A percentile compares a stretch with the other conserved stretches of the same genome.
Evolutionary conservation across 2,113 vertebrate species (phyloP).

Genomic region (Sebastes fasciatus): DNA sequence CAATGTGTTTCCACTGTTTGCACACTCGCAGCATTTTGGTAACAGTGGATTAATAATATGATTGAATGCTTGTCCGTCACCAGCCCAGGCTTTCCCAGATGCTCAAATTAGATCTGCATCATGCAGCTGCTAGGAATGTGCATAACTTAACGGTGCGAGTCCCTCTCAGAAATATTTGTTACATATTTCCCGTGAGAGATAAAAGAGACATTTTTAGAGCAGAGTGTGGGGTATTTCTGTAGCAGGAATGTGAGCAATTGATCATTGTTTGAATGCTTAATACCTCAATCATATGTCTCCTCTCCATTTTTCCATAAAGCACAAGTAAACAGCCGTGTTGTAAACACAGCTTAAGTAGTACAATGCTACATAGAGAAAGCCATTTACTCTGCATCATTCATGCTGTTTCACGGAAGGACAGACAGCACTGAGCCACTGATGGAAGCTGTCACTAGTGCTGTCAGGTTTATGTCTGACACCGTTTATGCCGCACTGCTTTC

Average conservation of each 20-base stretch:
- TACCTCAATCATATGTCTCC: constrained; percentile 23
- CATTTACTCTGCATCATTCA: constrained; percentile 14
- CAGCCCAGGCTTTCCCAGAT: not conserved
- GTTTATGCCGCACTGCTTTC: constrained; percentile 51
- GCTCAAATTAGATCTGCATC: constrained; percentile 11
- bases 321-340: not conserved
- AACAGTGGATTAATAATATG: not conserved
- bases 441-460: constrained; percentile 38
- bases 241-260: not conserved
- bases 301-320: constrained; percentile 5
- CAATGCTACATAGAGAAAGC: not conserved
- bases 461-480: constrained; percentile 37
- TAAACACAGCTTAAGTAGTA: constrained; percentile 2
- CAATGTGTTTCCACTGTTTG: not conserved
- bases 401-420: constrained; percentile 14
- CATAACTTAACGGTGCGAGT: not conserved
- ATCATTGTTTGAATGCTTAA: constrained; percentile 13
- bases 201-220: not conserved
- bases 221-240: constrained; percentile 3
- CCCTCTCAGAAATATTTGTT: not conserved
- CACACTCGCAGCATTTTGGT: not conserved
- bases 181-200: constrained; percentile 4
- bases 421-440: constrained; percentile 19
- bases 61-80: not conserved
- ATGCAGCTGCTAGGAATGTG: constrained; percentile 3